Evolutionary conservation across 2,888 invertebrate species (phyloP).

Genomic region (Trichogramma dendrolimi): DNA sequence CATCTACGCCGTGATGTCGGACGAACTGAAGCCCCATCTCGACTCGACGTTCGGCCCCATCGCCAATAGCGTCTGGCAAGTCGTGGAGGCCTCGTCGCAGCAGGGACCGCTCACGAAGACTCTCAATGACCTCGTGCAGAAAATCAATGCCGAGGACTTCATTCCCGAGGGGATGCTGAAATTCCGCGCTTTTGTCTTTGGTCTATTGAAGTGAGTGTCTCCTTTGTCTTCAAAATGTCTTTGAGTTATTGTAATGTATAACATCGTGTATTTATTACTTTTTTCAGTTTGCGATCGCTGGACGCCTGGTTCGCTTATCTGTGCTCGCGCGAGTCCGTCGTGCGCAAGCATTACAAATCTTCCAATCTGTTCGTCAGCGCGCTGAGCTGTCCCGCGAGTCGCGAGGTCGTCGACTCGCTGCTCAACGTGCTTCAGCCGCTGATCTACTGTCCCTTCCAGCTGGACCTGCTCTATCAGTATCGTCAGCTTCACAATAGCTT

Average conservation of each 20-base stretch:
- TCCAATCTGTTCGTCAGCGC: slow-evolving; percentile 69
- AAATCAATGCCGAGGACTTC: slow-evolving; percentile 77
- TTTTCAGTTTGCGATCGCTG: slow-evolving; percentile 70
- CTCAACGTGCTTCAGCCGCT: slow-evolving; percentile 75
- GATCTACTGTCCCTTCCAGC: slow-evolving; percentile 73
- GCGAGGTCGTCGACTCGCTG: slow-evolving; percentile 66
- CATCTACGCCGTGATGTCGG: slow-evolving; percentile 76
- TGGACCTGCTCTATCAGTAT: slow-evolving; percentile 77
- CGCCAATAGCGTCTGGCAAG: slow-evolving; percentile 84
- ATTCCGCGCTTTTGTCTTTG: slow-evolving; percentile 85
- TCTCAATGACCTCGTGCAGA: slow-evolving; percentile 75
- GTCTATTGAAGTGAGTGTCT: slow-evolving; percentile 71
- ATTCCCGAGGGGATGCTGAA: slow-evolving; percentile 80
- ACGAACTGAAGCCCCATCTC: slow-evolving; percentile 76
- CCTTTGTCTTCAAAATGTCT: background rate
- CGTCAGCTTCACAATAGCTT: slow-evolving; percentile 72
- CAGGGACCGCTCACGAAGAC: slow-evolving; percentile 82
- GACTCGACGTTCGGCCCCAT: slow-evolving; percentile 83
- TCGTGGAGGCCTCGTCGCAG: slow-evolving; percentile 82
- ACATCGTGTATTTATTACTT: background rate
- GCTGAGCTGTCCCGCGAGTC: slow-evolving; percentile 53
- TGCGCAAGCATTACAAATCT: slow-evolving; percentile 74
- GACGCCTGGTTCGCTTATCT: slow-evolving; percentile 88
- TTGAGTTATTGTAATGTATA: background rate
- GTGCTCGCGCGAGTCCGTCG: slow-evolving; percentile 75